These are phyloP conservation scores for Plectropomus leopardus DNA, from an alignment of 2,113 vertebrate species.

Conservation along the genomic window DNA sequence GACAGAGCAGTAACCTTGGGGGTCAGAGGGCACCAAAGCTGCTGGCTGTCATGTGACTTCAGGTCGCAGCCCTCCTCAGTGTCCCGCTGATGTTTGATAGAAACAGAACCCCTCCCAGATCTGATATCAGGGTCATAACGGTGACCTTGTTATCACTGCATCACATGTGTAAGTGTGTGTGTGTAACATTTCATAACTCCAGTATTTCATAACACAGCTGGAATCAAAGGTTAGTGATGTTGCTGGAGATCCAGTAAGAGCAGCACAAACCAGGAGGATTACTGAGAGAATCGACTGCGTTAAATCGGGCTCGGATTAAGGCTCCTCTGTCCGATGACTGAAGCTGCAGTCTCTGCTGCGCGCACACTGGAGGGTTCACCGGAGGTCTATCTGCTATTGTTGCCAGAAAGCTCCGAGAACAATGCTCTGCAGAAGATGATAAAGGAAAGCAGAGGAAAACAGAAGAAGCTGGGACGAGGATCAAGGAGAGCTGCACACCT, in stretches of 20 bases:
- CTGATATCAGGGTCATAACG: not conserved
- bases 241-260: conserved; percentile 47
- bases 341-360: conserved; percentile 40
- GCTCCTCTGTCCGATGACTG: conserved; percentile 39
- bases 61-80: no score
- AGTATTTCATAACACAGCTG: conserved; percentile 40
- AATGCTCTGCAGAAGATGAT: conserved; percentile 24
- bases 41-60: not conserved
- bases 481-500: conserved; percentile 59
- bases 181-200: conserved; percentile 27
- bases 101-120: conserved; percentile 12
- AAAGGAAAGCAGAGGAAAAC: conserved; percentile 40
- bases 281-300: conserved; percentile 39
- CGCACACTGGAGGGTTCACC: conserved; percentile 35
- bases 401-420: conserved; percentile 54
- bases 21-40: not conserved
- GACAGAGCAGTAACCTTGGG: not conserved
- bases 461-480: conserved; percentile 36
- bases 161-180: not conserved
- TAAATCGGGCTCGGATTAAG: conserved; percentile 49
- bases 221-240: conserved; percentile 33
- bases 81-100: not conserved
- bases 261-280: conserved; percentile 48
- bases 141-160: conserved; percentile 7
- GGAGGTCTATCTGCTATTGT: conserved; percentile 42